Evolutionary conservation across 1,140 invertebrate species (phyloP), one percentile per base, ranked within the genome.

Genomic region (Penaeus chinensis): DNA sequence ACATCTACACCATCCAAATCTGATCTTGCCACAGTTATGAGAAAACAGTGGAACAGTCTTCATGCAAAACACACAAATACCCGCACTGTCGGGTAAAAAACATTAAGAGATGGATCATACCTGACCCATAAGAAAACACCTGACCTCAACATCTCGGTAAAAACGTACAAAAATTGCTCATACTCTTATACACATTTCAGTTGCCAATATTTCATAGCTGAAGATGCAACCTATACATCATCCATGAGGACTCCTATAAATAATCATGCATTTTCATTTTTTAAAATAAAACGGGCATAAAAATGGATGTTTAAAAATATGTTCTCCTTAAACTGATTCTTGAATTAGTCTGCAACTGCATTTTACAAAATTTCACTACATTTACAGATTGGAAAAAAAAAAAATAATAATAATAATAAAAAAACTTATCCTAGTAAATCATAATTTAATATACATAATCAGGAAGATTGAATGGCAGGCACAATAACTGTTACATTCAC

Each of bases 91-190:
- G 62, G 62, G 24, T 62, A 66, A 66, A 69, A 82, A 22, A 82
- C 62, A 82, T 66, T 66, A 82, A 82, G 62, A 82, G 47, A 66
- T 65, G 81, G 37, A 66, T 66, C 81, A 24, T 16, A 47, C 61
- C 47, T 79, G 37, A 82, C 62, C 81, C 81, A 82, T 27, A 69
- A 69, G 42, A 82, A 74, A 82, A 87, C 79, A 74, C 32, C 82
- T 87, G 32, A 81, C 85, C 66, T 32, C 85, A 87, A 84, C 61
- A 76, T 84, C 60, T 81, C 69, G 79, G 79, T 87, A 81, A 82
- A 81, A 87, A 87, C 79, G 79, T 87, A 87, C 78, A 87, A 87
- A 79, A 79, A 81, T 82, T 87, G 66, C 66, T 61, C 71, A 74
- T 76, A 16, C 80, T 66, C 65, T 85, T 85, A 78, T 85, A 85